A percentile compares a stretch with the other conserved stretches of the same genome.
These are phyloP conservation scores for Drosophila triauraria DNA, from an alignment of 1,140 invertebrate species.

Conservation along the genomic window DNA sequence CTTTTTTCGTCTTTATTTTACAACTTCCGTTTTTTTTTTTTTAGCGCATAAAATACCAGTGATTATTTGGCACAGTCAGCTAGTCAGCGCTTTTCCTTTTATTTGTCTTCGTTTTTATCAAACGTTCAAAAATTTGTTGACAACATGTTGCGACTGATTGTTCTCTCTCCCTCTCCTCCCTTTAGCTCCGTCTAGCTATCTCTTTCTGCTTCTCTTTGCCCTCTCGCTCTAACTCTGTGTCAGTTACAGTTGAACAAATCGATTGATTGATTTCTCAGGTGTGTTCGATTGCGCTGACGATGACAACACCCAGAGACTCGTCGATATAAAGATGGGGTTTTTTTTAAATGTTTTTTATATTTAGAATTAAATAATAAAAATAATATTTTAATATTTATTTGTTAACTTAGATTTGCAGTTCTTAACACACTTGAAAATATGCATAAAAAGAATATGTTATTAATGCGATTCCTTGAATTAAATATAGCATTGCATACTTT, in stretches of 20 bases:
- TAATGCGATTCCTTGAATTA: too few relatives aligned
- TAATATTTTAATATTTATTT: neutral
- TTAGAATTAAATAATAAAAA: neutral
- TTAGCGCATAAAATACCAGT: constrained; percentile 41
- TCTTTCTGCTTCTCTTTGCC: neutral
- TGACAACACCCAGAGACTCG: constrained; percentile 29
- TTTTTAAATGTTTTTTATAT: neutral
- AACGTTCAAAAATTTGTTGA: constrained; percentile 75
- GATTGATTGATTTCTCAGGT: constrained; percentile 83
- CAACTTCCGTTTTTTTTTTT: neutral
- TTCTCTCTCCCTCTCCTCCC: constrained; percentile 5
- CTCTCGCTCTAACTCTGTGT: constrained; percentile 29
- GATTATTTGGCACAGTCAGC: constrained; percentile 63
- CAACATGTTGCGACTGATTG: constrained; percentile 78
- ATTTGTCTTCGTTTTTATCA: constrained; percentile 49
- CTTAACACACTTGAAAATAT: neutral
- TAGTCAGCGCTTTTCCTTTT: constrained; percentile 40
- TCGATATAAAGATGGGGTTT: constrained; percentile 6
- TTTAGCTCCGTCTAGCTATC: too few relatives aligned
- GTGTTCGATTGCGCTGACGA: constrained; percentile 67
- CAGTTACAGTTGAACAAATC: constrained; percentile 77
- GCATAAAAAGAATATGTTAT: too few relatives aligned
- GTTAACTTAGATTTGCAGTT: neutral
- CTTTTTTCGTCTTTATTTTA: constrained; percentile 3
- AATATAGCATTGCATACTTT: neutral